Evolutionary conservation across 2,888 invertebrate genomes (phyloP), one percentile per base, ranked within the genome.

Genomic region (Syrphus vitripennis): DNA sequence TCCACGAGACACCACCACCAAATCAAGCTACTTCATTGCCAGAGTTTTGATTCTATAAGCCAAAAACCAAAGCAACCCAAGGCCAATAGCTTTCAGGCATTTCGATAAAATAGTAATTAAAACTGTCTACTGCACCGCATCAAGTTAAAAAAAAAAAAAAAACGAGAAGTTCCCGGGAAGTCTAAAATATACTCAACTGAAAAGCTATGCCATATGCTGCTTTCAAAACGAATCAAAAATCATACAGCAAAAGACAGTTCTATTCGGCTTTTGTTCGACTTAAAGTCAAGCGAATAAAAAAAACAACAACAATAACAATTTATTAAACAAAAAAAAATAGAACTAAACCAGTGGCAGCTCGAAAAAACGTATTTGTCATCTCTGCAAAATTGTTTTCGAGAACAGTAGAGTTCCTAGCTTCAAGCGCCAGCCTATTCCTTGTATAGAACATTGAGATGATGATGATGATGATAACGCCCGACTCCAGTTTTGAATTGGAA

Each of bases 41-140:
- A 50, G 31, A n/a, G n/a, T n/a, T 12, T 45, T 53, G 19, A 40
- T 57, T 55, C 26, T 26, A 26, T 40, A 48, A 48, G 12, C 31
- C 50, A 24, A 67, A 67, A 31, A 55, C 19, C 70, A 53, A 48
- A 26, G 14, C 16, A 16, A 40, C 69, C 76, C 34, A 21, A 59
- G 59, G 72, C 59, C 61, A 45, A 75, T 61, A 24, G 63, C 86
- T 63, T 42, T 21, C 4, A 67, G 69, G 78, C 57, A 42, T 50
- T 86, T 70, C 67, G 70, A 86, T 82, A 86, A 86, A 86, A 82
- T 86, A 77, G 82, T 86, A 82, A 86, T 86, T 86, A 86, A 86
- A 82, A 77, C 86, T 74, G 86, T 86, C 86, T 77, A 70, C 86
- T 50, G 74, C 77, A 72, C 34, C 61, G 77, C 59, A 63, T 21